Percentiles rank a stretch among this genome's conserved stretches.
Evolutionary conservation across 2,797 vertebrate genomes (phyloP).

Genomic region (Strix occidentalis): DNA sequence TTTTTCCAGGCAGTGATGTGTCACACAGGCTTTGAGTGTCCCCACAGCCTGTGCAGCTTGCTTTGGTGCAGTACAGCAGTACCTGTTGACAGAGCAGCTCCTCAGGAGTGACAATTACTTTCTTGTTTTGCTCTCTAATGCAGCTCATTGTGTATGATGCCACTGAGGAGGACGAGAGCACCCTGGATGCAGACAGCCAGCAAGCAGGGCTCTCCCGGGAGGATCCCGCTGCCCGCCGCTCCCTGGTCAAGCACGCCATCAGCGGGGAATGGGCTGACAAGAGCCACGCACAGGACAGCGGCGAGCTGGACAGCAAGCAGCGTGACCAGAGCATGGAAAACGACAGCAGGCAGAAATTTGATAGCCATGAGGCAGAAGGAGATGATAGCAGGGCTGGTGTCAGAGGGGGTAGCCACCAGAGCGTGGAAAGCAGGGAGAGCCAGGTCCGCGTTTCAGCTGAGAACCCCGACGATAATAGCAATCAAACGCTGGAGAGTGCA

Average conservation of each 20-base stretch:
- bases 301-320: slow-evolving; percentile 18
- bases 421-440: slow-evolving; percentile 9
- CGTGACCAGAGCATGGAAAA: slow-evolving; percentile 24
- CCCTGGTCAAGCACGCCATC: background rate
- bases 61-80: background rate
- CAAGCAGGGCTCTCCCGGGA: background rate
- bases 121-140: background rate
- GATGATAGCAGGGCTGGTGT: background rate
- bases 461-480: background rate
- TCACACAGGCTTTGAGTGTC: background rate
- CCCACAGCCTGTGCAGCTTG: rapidly evolving
- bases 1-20: background rate
- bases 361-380: background rate
- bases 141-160: slow-evolving; percentile 50
- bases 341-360: slow-evolving; percentile 7
- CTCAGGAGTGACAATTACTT: background rate
- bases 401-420: background rate
- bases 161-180: slow-evolving; percentile 42
- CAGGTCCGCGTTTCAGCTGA: background rate
- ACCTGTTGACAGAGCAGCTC: background rate
- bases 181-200: slow-evolving; percentile 22
- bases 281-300: slow-evolving; percentile 26
- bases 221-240: background rate
- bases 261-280: background rate
- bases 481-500: slow-evolving; percentile 12